phyloP scores from a whole-genome alignment of 2,113 vertebrate species.

The Mugil cephalus region DNA sequence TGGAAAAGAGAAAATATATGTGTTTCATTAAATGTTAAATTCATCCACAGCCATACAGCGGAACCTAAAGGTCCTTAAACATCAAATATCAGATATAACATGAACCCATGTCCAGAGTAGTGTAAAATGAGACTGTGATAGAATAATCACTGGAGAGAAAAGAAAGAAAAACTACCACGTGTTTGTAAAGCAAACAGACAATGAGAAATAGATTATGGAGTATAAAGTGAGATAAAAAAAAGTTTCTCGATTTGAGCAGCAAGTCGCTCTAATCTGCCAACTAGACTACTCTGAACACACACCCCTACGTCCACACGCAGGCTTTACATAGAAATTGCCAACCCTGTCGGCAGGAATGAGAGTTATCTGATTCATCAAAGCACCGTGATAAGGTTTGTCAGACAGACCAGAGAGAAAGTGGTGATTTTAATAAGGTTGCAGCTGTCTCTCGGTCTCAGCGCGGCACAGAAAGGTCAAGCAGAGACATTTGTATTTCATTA shows the following conservation, averaged over 20 bases:
- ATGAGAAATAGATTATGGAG: constrained; percentile 27
- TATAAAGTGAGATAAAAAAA: constrained; percentile 39
- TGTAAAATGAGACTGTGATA: too few species aligned
- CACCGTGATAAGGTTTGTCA: constrained; percentile 35
- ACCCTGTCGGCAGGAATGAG: constrained; percentile 35
- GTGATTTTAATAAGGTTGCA: constrained; percentile 64
- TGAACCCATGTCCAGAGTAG: too few species aligned
- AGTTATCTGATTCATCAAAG: constrained; percentile 52
- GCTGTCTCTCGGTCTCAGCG: constrained; percentile 53
- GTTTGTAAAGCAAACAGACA: constrained; percentile 22
- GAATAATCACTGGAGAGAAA: constrained; percentile 21
- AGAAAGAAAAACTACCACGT: constrained; percentile 1
- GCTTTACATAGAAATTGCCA: constrained; percentile 56
- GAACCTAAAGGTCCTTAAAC: too few species aligned
- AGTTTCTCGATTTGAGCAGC: constrained; percentile 30
- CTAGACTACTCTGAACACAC: constrained; percentile 24
- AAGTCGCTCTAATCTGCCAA: constrained; percentile 51
- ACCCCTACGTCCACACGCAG: too few species aligned
- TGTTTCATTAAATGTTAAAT: too few species aligned
- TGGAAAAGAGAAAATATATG: too few species aligned
- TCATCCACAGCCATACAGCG: too few species aligned
- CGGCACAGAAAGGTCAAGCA: constrained; percentile 66
- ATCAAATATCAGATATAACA: too few species aligned
- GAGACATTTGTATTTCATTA: constrained; percentile 74
- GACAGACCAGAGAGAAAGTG: constrained; percentile 4